phyloP scores from a whole-genome alignment of 2,888 invertebrate species.

The Eupithecia subumbrata region DNA sequence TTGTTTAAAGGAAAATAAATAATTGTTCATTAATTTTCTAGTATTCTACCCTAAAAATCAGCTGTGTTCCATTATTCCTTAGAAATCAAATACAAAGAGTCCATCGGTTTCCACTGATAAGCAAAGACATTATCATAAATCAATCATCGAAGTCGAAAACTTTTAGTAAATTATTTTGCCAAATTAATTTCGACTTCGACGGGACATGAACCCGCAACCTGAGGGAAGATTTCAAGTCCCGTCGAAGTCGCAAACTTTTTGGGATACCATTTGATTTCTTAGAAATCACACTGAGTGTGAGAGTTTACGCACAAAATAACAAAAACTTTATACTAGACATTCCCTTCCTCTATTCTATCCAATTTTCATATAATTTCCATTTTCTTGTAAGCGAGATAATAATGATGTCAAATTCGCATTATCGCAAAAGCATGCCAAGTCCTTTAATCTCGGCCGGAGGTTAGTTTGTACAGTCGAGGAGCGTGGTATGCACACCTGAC shows the following conservation, averaged over 20 bases:
- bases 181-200: too few species aligned
- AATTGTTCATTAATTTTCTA: not conserved
- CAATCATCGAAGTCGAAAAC: too few species aligned
- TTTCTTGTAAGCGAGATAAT: not conserved
- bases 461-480: conserved; percentile 57
- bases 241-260: too few species aligned
- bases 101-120: not conserved
- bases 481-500: conserved; percentile 49
- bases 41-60: too few species aligned
- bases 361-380: not conserved
- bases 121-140: too few species aligned
- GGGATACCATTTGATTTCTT: too few species aligned
- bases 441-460: conserved; percentile 47
- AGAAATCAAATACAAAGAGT: not conserved
- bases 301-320: too few species aligned
- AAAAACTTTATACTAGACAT: not conserved
- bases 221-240: too few species aligned
- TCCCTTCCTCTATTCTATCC: not conserved
- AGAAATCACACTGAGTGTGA: too few species aligned
- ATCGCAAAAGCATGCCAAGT: conserved; percentile 13
- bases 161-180: too few species aligned
- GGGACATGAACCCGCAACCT: too few species aligned
- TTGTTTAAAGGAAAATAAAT: too few species aligned
- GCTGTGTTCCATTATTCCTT: not conserved
- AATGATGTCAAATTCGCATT: not conserved